Conservation (phyloP, 2,113 vertebrate species). For the Perca flavescens region DNA sequence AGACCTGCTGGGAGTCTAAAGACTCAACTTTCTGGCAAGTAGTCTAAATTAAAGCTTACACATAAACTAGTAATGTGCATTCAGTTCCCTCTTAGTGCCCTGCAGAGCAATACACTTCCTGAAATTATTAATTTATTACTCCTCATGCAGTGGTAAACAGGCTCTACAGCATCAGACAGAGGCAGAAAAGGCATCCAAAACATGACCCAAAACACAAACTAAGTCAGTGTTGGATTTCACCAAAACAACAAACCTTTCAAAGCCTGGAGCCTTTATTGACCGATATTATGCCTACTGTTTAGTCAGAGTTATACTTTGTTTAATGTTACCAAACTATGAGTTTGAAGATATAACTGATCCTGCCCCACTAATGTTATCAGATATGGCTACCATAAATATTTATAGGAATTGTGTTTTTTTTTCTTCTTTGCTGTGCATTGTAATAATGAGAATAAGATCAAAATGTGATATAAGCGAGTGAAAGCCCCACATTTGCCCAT, state of each 20-base stretch:
- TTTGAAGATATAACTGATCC: not conserved
- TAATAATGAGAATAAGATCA: not conserved
- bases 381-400: constrained; percentile 1
- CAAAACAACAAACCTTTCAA: constrained; percentile 30
- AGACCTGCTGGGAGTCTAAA: not conserved
- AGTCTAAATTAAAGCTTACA: constrained; percentile 20
- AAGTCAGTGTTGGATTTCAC: constrained; percentile 13
- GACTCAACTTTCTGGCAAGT: constrained; percentile 23
- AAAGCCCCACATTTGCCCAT: not conserved
- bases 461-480: not conserved
- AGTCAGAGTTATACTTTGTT: not conserved
- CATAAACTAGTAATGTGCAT: constrained; percentile 32
- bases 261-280: not conserved
- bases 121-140: constrained; percentile 54
- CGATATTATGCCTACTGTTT: not conserved
- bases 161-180: constrained; percentile 27
- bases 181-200: not conserved
- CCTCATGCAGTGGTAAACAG: constrained; percentile 32
- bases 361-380: constrained; percentile 1
- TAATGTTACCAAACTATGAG: not conserved
- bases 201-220: not conserved
- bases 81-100: constrained; percentile 26
- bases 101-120: constrained; percentile 57
- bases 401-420: constrained; percentile 10
- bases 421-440: not conserved